Evolutionary conservation across 2,113 vertebrate genomes (phyloP), one percentile per base, ranked within the genome.

Genomic region (Zosterops hypoxanthus): DNA sequence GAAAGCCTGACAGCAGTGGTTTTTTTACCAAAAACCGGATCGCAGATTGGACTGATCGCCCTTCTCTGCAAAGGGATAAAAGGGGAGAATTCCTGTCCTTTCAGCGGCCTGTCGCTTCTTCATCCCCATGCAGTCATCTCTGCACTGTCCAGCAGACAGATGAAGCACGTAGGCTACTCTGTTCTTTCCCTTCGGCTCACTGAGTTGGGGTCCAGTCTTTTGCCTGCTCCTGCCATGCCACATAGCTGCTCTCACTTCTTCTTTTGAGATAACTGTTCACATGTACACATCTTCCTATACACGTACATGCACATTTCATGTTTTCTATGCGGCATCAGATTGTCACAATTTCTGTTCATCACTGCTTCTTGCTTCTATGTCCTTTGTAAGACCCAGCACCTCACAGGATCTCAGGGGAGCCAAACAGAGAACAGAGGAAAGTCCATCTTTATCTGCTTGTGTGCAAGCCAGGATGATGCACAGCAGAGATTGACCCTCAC

Each of bases 251-350:
- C 50, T 77, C 6, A 42, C 73, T 72, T 65, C 39, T 66, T 42
- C 22, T 60, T 81, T 31, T 59, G 63, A 59, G 41, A 33, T 50
- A 23, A 7, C 12, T 42, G 7, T 36, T 65, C 60, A 12, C 7
- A 17, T 49, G 21, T 22, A 33, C 13, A 29, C 26, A 39, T 21
- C 64, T 82, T 63, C 36, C 17, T 41, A 23, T 11, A 21, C 33
- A 47, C 0, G 0, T 2, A 29, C 16, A 52, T 4, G 28, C 12
- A 55, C 21, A 14, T 75, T 34, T 12, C 34, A 15, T 39, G 61
- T 14, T 61, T 63, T 65, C 28, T 56, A 3, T 59, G 50, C 13
- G 39, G 33, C 2, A 0, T 33, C 55, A 41, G 10, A 12, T 18
- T 63, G 46, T 39, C 16, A 31, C 34, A 53, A 78, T 63, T 78